phyloP scores from a whole-genome alignment of 1,140 invertebrate genomes.

The Ephestia elutella region DNA sequence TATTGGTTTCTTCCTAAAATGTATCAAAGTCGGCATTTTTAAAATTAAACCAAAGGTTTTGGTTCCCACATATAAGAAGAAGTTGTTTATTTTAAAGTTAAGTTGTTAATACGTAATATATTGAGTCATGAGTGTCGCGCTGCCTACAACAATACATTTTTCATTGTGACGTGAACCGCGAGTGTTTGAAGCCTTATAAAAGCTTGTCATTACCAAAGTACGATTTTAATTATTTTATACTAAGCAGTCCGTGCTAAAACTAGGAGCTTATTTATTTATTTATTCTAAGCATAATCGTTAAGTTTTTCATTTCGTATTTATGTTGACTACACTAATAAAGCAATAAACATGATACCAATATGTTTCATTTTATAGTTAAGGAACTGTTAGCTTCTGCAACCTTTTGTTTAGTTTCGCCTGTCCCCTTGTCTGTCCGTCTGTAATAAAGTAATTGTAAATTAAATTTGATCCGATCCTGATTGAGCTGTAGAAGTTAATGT shows the following conservation, averaged over 20 bases:
- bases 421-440: too few species aligned
- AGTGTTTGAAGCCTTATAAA: not conserved
- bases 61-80: not conserved
- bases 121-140: not conserved
- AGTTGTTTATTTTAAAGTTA: not conserved
- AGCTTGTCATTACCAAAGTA: not conserved
- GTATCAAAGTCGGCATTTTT: not conserved
- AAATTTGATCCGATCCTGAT: too few species aligned
- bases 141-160: not conserved
- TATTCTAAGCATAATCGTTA: conserved; percentile 2
- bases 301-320: not conserved
- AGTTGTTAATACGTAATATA: too few species aligned
- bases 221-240: not conserved
- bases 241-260: not conserved
- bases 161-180: not conserved
- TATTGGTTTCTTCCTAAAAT: too few species aligned
- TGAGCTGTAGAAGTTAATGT: too few species aligned
- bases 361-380: not conserved
- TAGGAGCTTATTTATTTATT: conserved; percentile 4
- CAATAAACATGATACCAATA: not conserved
- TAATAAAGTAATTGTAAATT: too few species aligned
- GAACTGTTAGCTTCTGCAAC: not conserved
- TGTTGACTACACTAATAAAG: not conserved
- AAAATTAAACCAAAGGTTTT: not conserved
- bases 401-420: too few species aligned